Evolutionary conservation across 2,797 vertebrate genomes (phyloP).

Genomic region (Xiphorhynchus erythropygius): DNA sequence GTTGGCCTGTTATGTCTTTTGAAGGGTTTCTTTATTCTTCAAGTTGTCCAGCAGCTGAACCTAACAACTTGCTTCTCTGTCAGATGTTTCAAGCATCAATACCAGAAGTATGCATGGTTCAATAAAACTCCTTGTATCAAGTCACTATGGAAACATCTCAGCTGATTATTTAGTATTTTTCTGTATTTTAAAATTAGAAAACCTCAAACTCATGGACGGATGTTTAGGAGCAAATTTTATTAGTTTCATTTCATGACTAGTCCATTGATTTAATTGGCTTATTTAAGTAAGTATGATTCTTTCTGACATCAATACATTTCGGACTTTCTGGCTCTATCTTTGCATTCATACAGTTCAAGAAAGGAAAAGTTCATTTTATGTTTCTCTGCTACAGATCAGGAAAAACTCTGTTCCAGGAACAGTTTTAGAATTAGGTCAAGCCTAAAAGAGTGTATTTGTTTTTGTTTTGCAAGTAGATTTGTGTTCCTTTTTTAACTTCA

Average conservation of each 20-base stretch:
- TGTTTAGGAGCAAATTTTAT: constrained; percentile 18
- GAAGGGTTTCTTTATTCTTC: not conserved
- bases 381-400: not conserved
- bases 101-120: not conserved
- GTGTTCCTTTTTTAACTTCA: not conserved
- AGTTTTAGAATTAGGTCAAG: not conserved
- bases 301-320: not conserved
- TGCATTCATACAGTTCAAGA: not conserved
- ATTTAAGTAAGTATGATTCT: not conserved
- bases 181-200: constrained; percentile 19
- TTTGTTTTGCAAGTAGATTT: not conserved
- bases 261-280: not conserved
- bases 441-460: not conserved
- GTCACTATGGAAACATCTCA: constrained; percentile 55
- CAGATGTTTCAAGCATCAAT: not conserved
- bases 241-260: not conserved
- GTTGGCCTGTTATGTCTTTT: not conserved
- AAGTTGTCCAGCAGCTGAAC: not conserved
- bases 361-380: not conserved
- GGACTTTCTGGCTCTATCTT: not conserved
- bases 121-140: constrained; percentile 2
- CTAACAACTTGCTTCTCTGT: not conserved
- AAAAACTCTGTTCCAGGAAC: not conserved
- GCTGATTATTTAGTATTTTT: constrained; percentile 7
- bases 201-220: not conserved